A percentile compares a stretch with the other conserved stretches of the same genome.
Conservation (phyloP, 2,888 invertebrate species). For the Scaptomyza polygonia region DNA sequence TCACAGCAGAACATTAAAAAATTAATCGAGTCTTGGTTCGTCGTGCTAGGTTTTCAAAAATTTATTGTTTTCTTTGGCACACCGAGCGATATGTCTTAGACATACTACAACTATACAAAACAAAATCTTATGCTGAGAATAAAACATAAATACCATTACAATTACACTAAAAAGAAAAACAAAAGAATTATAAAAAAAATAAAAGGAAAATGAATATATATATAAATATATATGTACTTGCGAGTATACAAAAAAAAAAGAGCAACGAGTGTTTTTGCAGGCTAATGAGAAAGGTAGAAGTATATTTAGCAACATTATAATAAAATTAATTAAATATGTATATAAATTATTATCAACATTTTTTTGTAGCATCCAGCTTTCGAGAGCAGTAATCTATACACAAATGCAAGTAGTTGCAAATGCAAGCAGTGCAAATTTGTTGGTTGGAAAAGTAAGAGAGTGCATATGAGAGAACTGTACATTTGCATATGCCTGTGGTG, state of each 20-base stretch:
- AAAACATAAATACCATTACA: conserved; percentile 67
- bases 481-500: not conserved
- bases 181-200: conserved; percentile 47
- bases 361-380: conserved; percentile 29
- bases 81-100: conserved; percentile 56
- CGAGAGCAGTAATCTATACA: conserved; percentile 9
- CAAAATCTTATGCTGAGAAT: conserved; percentile 74
- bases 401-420: conserved; percentile 7
- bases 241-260: conserved; percentile 43
- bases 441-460: not conserved
- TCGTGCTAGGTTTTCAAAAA: conserved; percentile 61
- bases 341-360: not conserved
- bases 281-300: conserved; percentile 15
- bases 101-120: conserved; percentile 59
- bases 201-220: conserved; percentile 67
- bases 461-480: too few species aligned
- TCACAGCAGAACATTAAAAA: conserved; percentile 14
- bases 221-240: conserved; percentile 36
- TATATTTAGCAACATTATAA: conserved; percentile 1
- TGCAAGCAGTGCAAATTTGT: conserved; percentile 10
- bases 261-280: conserved; percentile 46
- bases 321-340: conserved; percentile 2
- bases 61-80: conserved; percentile 62
- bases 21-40: conserved; percentile 60
- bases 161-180: conserved; percentile 56